A percentile compares a stretch with the other conserved stretches of the same genome.
Conservation (phyloP, 2,888 invertebrate species). For the Acronicta leporina region DNA sequence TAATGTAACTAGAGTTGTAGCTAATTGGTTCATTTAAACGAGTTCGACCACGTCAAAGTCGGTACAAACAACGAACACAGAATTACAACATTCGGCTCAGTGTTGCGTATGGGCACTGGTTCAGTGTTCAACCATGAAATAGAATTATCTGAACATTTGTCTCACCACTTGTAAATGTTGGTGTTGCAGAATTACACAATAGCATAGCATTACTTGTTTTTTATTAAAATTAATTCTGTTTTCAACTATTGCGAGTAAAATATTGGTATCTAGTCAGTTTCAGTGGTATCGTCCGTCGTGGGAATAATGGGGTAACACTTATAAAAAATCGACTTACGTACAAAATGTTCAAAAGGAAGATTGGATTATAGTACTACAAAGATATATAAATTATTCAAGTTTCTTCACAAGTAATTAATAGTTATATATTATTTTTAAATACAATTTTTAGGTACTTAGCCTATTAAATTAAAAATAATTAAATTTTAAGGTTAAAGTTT, state of each 20-base stretch:
- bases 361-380: no score
- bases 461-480: no score
- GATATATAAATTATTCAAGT: no score
- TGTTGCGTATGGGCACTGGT: conserved; percentile 56
- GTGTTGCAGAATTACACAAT: conserved; percentile 42
- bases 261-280: not conserved
- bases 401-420: no score
- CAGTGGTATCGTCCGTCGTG: not conserved
- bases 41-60: conserved; percentile 43
- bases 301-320: conserved; percentile 6
- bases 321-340: no score
- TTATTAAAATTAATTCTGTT: conserved; percentile 15
- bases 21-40: conserved; percentile 49
- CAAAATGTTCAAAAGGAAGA: no score
- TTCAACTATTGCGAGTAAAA: conserved; percentile 4
- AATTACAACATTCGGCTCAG: conserved; percentile 57
- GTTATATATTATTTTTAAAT: no score
- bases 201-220: conserved; percentile 19
- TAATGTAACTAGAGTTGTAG: conserved; percentile 47
- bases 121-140: conserved; percentile 62
- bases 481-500: no score
- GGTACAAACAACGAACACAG: conserved; percentile 39
- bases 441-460: no score
- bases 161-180: conserved; percentile 31
- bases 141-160: conserved; percentile 55